phyloP scores from a whole-genome alignment of 92 coral and sea anemone species.

The Porites rus region DNA sequence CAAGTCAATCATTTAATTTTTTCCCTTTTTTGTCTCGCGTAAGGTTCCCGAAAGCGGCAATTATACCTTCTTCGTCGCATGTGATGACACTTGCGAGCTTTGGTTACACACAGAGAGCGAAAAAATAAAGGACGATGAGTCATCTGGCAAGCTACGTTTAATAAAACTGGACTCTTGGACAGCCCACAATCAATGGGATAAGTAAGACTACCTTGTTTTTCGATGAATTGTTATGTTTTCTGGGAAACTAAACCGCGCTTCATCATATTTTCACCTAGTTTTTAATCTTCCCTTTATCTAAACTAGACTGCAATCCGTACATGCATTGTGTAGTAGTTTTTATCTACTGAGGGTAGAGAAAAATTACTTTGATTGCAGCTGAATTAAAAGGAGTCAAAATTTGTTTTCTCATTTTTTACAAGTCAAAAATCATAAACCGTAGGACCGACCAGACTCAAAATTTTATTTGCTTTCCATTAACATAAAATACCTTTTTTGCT shows the following conservation, averaged over 20 bases:
- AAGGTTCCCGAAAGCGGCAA: conserved; percentile 81
- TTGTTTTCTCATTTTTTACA: too few species aligned
- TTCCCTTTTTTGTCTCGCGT: not conserved
- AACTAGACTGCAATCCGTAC: too few species aligned
- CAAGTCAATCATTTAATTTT: not conserved
- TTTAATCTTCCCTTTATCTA: too few species aligned
- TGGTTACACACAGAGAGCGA: conserved; percentile 52
- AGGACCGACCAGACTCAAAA: too few species aligned
- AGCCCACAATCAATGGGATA: conserved; percentile 66
- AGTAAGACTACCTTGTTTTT: not conserved
- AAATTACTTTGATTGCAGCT: too few species aligned
- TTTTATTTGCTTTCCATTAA: too few species aligned
- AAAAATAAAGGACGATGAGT: conserved; percentile 8
- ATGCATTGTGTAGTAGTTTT: too few species aligned
- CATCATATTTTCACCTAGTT: not conserved
- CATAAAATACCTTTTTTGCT: too few species aligned
- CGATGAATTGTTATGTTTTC: too few species aligned
- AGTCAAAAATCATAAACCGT: too few species aligned
- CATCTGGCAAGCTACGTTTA: conserved; percentile 29
- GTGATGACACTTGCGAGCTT: conserved; percentile 75
- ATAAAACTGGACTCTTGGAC: conserved; percentile 16
- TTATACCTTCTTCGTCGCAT: conserved; percentile 74
- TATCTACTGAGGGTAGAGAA: too few species aligned
- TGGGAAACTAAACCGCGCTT: not conserved
- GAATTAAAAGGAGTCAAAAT: too few species aligned